Conservation (phyloP, 1,140 invertebrate species). For the Anadara kagoshimensis region DNA sequence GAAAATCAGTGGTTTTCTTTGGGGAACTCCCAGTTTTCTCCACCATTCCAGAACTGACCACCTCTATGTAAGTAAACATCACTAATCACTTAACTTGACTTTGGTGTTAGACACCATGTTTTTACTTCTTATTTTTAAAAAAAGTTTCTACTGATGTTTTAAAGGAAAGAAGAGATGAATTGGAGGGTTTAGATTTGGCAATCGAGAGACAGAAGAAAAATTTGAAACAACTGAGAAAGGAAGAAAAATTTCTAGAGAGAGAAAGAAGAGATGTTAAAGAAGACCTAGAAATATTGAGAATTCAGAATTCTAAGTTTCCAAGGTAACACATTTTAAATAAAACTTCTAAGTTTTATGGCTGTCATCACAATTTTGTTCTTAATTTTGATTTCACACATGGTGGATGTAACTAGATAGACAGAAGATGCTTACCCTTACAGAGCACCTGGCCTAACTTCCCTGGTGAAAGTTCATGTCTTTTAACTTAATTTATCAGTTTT, state of each 20-base stretch:
- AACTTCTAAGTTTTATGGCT: not conserved
- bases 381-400: too few species aligned
- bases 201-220: constrained; percentile 71
- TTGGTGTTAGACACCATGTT: too few species aligned
- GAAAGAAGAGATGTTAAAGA: constrained; percentile 54
- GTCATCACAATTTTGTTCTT: too few species aligned
- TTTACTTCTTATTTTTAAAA: too few species aligned
- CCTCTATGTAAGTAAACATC: not conserved
- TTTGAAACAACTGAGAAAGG: constrained; percentile 56
- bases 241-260: constrained; percentile 58
- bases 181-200: constrained; percentile 70
- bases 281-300: constrained; percentile 54
- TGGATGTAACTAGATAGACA: too few species aligned
- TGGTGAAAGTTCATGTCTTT: too few species aligned
- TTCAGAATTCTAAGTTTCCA: constrained; percentile 42
- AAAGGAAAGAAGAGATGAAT: constrained; percentile 66
- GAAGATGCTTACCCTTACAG: too few species aligned
- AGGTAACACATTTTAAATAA: not conserved
- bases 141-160: not conserved
- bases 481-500: too few species aligned
- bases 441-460: too few species aligned
- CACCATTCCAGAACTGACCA: too few species aligned
- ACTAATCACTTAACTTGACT: not conserved
- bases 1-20: too few species aligned
- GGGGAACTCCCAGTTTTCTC: too few species aligned